Base-by-base conservation (phyloP, 2,797 vertebrate species). In the Sebastes elongatus region DNA sequence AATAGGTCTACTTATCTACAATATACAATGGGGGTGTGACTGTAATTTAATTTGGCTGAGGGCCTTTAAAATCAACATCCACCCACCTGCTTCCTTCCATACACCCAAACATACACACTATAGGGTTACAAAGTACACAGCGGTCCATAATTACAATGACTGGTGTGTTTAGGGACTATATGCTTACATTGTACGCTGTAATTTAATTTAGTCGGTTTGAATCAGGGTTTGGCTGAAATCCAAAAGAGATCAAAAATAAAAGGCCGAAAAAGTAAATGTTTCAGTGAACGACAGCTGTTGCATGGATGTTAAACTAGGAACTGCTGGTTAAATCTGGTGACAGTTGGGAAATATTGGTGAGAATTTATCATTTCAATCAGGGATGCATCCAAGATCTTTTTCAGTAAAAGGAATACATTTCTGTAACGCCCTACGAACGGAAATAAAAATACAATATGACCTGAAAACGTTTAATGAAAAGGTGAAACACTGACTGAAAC, bases 61-160 rank as follows among this genome's bases (percentile, higher is more conserved):
- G 69, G 64, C 28, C 46, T 2, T 64, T 32, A 60, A 76, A 28
- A 27, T 70, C 38, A 25, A 60, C 76, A 61, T 30, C 38, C 59
- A 64, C 30, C 30, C 73, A 74, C 67, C 68, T 76, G 76, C 27
- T 30, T 33, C 23, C 27, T 68, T 49, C 66, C 30, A 65, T 20
- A 53, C 5, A 61, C 32, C 42, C 28, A 38, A 49, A 77, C 74
- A 32, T 18, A 23, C 18, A 62, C 33, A 49, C 56, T 52, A 46
- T 18, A 30, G 2, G 10, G 22, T 57, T 27, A 49, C 55, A 71
- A 35, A 55, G 32, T 25, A 28, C 66, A 61, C 28, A 59, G 25
- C 1, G 1, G 16, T 8, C 25, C 18, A 33, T 7, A 32, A 38
- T 23, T 11, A 70, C n/a, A 69, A 27, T 32, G 23, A 7, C 38